Evolutionary conservation across 2,113 vertebrate genomes (phyloP), one percentile per base, ranked within the genome.

Genomic region (Pseudorectes ferrugineus): DNA sequence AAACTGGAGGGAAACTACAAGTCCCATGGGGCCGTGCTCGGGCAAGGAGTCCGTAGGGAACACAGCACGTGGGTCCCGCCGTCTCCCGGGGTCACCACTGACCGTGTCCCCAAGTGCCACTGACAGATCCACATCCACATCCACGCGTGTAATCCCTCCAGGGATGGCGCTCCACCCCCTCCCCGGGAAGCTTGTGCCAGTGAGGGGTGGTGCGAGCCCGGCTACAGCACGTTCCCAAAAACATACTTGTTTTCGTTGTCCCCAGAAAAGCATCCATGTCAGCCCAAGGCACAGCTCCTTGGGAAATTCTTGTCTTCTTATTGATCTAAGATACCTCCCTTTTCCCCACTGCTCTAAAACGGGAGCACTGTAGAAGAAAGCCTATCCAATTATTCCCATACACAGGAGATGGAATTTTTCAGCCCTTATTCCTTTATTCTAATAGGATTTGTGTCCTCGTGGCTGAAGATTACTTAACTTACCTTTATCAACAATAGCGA

Each of bases 21-120:
- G 5, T 73, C 59, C 74, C 67, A 3, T 46, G 29, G 31, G 74
- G 45, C 52, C 9, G 5, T 58, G 49, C 57, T 65, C 7, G 17
- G 25, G 20, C 40, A 31, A 3, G 0, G 40, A 20, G 11, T 0
- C 7, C 2, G 0, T 0, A 4, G 29, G 21, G 25, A 0, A 4
- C 20, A 6, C 6, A 1, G 36, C 58, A 0, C 14, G 9, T 16
- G 31, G 5, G 5, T 19, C 4, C 8, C 4, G 6, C 6, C 3
- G 31, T 35, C 11, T 3, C 5, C 3, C n/a, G 5, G 12, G 58
- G 58, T 23, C 49, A 2, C 1, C 24, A 0, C 5, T 12, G 65
- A 4, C 5, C 20, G 13, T 25, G 35, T 71, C 20, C 14, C 7
- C 29, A 4, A 22, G 21, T 26, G 35, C 6, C 29, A 0, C 31